Percentiles rank a stretch among this genome's conserved stretches.
These are phyloP conservation scores for Oostethus manadensis DNA, from an alignment of 2,113 vertebrate species.

Conservation along the genomic window DNA sequence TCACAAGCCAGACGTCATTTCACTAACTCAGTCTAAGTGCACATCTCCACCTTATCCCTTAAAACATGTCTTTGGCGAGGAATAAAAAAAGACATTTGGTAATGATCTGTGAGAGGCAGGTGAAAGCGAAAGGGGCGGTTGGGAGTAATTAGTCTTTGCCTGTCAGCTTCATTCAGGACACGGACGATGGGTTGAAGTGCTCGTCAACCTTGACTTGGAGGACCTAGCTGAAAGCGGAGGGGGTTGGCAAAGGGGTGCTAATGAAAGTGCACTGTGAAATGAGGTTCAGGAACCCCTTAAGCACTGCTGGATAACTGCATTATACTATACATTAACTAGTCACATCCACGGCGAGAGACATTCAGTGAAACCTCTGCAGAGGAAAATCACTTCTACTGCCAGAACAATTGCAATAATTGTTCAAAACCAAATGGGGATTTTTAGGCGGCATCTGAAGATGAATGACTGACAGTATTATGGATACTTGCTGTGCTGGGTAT, in stretches of 20 bases:
- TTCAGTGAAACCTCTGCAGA: no score
- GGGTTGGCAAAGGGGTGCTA: background rate
- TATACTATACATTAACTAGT: background rate
- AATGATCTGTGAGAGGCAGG: conserved; percentile 33
- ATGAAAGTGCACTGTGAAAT: conserved; percentile 35
- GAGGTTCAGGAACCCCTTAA: conserved; percentile 23
- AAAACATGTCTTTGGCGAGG: background rate
- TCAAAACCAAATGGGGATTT: no score
- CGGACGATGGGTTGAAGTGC: conserved; percentile 16
- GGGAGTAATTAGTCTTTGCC: conserved; percentile 50
- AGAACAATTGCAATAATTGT: no score
- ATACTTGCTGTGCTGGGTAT: no score
- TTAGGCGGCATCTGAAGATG: no score
- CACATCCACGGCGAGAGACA: background rate
- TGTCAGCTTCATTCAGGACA: conserved; percentile 11
- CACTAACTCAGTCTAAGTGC: background rate
- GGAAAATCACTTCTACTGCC: no score
- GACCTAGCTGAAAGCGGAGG: conserved; percentile 11
- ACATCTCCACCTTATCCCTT: background rate
- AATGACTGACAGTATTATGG: no score
- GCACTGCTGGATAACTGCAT: background rate
- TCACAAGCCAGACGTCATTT: conserved; percentile 6
- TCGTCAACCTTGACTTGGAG: conserved; percentile 39
- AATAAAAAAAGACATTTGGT: conserved; percentile 16
- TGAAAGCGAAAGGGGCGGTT: conserved; percentile 39